A percentile compares a stretch with the other conserved stretches of the same genome.
These are phyloP conservation scores for Alexandromys fortis DNA, from an alignment of 2,113 vertebrate genomes.

Conservation along the genomic window DNA sequence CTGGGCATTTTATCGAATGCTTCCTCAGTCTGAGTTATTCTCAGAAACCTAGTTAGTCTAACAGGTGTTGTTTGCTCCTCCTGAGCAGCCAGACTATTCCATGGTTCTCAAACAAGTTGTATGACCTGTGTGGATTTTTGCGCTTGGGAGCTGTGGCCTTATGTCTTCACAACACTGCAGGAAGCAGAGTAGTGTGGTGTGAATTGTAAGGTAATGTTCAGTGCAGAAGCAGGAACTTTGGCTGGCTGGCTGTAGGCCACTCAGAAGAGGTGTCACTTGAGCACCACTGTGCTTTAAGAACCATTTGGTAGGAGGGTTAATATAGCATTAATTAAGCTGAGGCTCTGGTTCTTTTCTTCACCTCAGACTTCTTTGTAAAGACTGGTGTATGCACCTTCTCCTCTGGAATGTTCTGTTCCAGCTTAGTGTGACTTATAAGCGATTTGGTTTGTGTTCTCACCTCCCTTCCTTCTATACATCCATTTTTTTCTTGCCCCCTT, in stretches of 20 bases:
- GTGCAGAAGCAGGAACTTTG: conserved; percentile 23
- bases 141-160: neutral
- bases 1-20: neutral
- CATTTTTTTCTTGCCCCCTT: neutral
- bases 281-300: neutral
- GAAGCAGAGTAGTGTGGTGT: neutral
- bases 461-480: no score
- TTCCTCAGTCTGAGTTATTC: neutral
- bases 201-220: neutral
- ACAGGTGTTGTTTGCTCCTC: neutral
- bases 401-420: neutral
- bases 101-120: neutral
- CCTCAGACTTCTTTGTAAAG: neutral
- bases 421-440: conserved; percentile 5
- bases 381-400: neutral
- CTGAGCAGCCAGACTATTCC: neutral
- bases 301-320: no score
- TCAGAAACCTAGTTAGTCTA: conserved; percentile 1
- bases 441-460: neutral
- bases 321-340: neutral
- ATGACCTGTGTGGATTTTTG: neutral
- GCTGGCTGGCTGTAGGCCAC: neutral
- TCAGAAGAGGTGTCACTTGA: neutral
- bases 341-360: conserved; percentile 11
- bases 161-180: neutral